These are phyloP conservation scores for Digitonthophagus gazella DNA, from an alignment of 2,888 invertebrate species.

Conservation along the genomic window DNA sequence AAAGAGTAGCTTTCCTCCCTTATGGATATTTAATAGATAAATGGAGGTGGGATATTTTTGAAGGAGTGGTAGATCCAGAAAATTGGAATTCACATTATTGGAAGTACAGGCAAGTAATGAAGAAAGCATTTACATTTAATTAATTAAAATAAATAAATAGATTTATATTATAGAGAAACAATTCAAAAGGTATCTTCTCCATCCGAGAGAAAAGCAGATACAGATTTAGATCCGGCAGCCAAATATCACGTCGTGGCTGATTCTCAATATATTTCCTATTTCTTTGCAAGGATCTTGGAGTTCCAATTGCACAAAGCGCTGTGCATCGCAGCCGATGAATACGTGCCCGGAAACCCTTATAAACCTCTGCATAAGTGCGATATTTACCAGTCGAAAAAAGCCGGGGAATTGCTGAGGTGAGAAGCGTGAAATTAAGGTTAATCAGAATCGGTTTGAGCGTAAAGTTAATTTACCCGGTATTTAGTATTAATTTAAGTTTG, in stretches of 20 bases:
- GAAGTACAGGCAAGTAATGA: constrained; percentile 38
- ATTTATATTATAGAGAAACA: constrained; percentile 41
- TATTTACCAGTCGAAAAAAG: constrained; percentile 39
- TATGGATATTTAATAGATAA: constrained; percentile 58
- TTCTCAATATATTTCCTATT: constrained; percentile 54
- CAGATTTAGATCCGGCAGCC: constrained; percentile 53
- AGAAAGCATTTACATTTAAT: too few relatives aligned
- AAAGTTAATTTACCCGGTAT: background rate
- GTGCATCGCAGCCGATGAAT: constrained; percentile 66
- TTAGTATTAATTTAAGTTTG: constrained; percentile 6
- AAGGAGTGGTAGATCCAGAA: constrained; percentile 47
- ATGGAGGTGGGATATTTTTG: constrained; percentile 61
- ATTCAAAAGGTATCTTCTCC: constrained; percentile 53
- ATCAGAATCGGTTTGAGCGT: background rate
- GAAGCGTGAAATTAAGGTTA: background rate
- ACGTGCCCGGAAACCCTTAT: constrained; percentile 51
- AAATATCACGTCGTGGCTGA: constrained; percentile 53
- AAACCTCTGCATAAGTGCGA: constrained; percentile 41
- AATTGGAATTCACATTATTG: constrained; percentile 54
- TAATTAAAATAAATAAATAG: too few relatives aligned
- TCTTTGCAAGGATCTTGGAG: constrained; percentile 70
- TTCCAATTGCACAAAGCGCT: constrained; percentile 75
- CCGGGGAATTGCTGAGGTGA: constrained; percentile 57
- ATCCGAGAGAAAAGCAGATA: constrained; percentile 46
- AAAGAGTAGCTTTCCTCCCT: constrained; percentile 57